Conservation (phyloP, 2,797 vertebrate species). For the Hephaestus fuliginosus region DNA sequence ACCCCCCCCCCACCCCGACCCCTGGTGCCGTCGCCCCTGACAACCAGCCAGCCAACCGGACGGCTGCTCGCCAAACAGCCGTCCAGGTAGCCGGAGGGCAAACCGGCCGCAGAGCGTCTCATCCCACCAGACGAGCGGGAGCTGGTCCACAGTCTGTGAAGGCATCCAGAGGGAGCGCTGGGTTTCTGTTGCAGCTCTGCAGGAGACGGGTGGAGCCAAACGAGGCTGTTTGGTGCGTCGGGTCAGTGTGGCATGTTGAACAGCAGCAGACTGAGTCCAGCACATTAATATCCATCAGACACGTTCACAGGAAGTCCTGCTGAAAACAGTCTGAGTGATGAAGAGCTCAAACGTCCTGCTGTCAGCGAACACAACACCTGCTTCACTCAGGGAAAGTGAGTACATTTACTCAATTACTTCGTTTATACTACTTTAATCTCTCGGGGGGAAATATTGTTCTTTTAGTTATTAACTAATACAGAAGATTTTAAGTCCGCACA, state of each 20-base stretch:
- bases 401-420: not conserved
- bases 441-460: too few relatives aligned
- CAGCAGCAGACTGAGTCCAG: constrained; percentile 17
- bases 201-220: constrained; percentile 33
- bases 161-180: constrained; percentile 38
- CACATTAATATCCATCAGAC: constrained; percentile 55
- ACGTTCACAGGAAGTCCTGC: not conserved
- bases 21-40: constrained; percentile 60
- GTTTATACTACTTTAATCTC: too few relatives aligned
- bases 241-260: constrained; percentile 45
- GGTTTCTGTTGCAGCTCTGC: constrained; percentile 15
- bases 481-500: too few relatives aligned
- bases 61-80: constrained; percentile 51
- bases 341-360: not conserved
- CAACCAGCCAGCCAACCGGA: constrained; percentile 50
- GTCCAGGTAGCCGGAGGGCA: constrained; percentile 65
- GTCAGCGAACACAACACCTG: not conserved
- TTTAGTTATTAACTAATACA: too few relatives aligned
- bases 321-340: not conserved
- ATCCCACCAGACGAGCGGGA: constrained; percentile 2
- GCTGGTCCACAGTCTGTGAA: constrained; percentile 16
- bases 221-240: constrained; percentile 1
- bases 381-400: not conserved
- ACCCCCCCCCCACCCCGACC: constrained; percentile 46
- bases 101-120: constrained; percentile 15